Conservation (phyloP, 2,797 vertebrate species). For the Vespertilio murinus region DNA sequence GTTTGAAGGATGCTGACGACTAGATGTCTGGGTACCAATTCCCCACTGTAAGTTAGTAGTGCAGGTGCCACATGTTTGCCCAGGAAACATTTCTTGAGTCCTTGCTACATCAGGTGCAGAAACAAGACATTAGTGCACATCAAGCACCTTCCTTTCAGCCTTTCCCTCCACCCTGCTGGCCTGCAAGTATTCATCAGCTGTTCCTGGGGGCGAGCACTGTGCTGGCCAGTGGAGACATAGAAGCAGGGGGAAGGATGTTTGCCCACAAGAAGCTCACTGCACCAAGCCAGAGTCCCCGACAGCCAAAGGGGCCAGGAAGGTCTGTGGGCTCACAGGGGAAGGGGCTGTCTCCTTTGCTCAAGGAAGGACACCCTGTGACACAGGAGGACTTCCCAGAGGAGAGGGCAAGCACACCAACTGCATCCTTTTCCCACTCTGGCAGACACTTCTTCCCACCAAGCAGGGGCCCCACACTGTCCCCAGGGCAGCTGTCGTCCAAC, state of each 20-base stretch:
- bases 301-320: background rate
- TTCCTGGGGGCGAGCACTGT: background rate
- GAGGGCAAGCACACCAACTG: background rate
- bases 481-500: background rate
- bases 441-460: background rate
- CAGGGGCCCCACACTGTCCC: accelerated
- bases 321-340: background rate
- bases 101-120: background rate
- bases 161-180: background rate
- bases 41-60: background rate
- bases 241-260: background rate
- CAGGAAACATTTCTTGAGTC: background rate
- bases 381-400: background rate
- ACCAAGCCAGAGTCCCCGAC: background rate
- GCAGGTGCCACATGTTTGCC: background rate
- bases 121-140: background rate
- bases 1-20: background rate
- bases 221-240: background rate
- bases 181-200: background rate
- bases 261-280: background rate
- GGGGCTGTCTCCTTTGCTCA: background rate
- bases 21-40: background rate
- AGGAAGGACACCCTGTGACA: background rate
- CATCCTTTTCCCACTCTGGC: too few relatives aligned
- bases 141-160: background rate